Conservation (phyloP, 2,888 invertebrate species). For the Philonicus albiceps region DNA sequence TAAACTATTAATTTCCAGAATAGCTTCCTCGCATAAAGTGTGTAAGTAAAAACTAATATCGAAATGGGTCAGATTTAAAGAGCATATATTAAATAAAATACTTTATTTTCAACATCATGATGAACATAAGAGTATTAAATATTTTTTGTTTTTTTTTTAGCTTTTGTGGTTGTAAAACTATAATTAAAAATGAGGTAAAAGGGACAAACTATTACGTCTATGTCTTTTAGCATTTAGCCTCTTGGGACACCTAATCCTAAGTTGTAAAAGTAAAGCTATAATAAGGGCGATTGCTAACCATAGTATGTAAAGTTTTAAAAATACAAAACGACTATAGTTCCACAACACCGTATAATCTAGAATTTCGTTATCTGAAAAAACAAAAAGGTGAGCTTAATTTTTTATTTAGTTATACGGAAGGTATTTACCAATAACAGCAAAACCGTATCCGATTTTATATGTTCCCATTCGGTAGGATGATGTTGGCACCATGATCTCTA, state of each 20-base stretch:
- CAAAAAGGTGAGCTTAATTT: not conserved
- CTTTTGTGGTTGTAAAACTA: not conserved
- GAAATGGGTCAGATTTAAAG: not conserved
- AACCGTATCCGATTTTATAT: conserved; percentile 83
- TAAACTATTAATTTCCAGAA: too few species aligned
- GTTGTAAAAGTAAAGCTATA: conserved; percentile 50
- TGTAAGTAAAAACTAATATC: too few species aligned
- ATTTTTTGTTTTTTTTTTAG: not conserved
- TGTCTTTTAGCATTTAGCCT: conserved; percentile 17
- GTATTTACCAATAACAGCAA: conserved; percentile 75
- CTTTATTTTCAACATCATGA: not conserved
- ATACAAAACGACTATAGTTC: conserved; percentile 59
- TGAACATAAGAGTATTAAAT: not conserved
- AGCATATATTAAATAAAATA: not conserved
- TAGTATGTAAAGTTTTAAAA: conserved; percentile 56
- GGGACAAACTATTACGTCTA: conserved; percentile 55
- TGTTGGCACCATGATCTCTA: conserved; percentile 90
- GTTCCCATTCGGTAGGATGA: conserved; percentile 98
- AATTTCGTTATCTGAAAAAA: conserved; percentile 49
- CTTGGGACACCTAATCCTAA: conserved; percentile 6
- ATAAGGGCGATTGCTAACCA: conserved; percentile 57
- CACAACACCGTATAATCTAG: conserved; percentile 61
- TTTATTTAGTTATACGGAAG: not conserved
- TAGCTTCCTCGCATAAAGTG: too few species aligned
- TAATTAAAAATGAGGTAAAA: conserved; percentile 59